Conservation (phyloP, 2,888 invertebrate genomes). For the Keiferia lycopersicella region DNA sequence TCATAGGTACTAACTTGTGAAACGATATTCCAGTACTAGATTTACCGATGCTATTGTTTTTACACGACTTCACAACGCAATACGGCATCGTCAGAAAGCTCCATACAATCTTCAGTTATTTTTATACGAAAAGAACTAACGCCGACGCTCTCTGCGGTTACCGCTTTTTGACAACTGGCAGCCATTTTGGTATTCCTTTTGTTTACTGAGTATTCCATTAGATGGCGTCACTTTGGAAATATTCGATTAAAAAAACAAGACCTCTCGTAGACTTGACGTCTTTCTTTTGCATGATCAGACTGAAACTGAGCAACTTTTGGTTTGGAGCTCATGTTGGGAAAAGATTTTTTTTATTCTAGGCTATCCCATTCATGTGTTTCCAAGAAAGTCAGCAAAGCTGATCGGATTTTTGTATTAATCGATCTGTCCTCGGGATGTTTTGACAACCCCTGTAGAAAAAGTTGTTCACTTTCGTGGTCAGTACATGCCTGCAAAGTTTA, state of each 20-base stretch:
- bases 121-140: background rate
- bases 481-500: no score
- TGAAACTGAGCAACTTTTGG: no score
- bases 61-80: slow-evolving; percentile 2
- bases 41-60: background rate
- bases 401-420: no score
- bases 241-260: background rate
- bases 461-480: no score
- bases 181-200: slow-evolving; percentile 3
- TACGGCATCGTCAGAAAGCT: background rate
- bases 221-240: background rate
- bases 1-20: slow-evolving; percentile 1
- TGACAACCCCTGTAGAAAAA: no score
- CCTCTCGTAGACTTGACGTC: no score
- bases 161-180: background rate
- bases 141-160: background rate
- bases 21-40: background rate
- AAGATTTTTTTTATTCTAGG: no score
- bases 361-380: no score
- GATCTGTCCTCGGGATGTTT: no score
- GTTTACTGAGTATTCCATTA: background rate
- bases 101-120: background rate
- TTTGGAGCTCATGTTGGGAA: no score
- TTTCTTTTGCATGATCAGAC: no score
- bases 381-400: no score